Conservation (phyloP, 2,797 vertebrate genomes). For the Gadopsis bispinosus region DNA sequence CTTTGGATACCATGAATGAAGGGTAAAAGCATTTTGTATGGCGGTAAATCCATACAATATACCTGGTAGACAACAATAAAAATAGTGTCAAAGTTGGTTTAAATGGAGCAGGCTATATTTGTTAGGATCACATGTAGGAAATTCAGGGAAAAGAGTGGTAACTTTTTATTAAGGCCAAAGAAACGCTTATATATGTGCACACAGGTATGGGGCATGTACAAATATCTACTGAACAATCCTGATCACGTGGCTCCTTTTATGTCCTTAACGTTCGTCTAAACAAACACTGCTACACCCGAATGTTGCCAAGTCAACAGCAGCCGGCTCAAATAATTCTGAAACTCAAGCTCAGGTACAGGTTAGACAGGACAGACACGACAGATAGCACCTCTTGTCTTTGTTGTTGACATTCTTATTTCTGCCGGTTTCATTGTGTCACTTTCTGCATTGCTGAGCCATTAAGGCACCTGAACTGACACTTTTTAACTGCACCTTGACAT, state of each 20-base stretch:
- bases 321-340: background rate
- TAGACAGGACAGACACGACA: too few species aligned
- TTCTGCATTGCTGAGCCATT: background rate
- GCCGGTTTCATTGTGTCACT: background rate
- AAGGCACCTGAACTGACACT: background rate
- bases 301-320: background rate
- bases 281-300: background rate
- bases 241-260: background rate
- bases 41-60: background rate
- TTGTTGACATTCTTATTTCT: background rate
- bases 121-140: too few species aligned
- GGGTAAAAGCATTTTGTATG: background rate
- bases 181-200: background rate
- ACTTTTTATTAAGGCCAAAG: too few species aligned
- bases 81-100: too few species aligned
- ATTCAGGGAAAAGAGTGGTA: too few species aligned
- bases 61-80: background rate
- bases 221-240: background rate
- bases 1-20: too few species aligned
- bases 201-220: too few species aligned
- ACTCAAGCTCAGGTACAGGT: too few species aligned
- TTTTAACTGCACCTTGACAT: background rate
- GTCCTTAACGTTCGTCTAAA: background rate
- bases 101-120: too few species aligned
- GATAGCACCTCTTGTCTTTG: background rate